These are phyloP conservation scores for Tringa solitaria DNA, from an alignment of 2,113 vertebrate genomes.

Conservation along the genomic window DNA sequence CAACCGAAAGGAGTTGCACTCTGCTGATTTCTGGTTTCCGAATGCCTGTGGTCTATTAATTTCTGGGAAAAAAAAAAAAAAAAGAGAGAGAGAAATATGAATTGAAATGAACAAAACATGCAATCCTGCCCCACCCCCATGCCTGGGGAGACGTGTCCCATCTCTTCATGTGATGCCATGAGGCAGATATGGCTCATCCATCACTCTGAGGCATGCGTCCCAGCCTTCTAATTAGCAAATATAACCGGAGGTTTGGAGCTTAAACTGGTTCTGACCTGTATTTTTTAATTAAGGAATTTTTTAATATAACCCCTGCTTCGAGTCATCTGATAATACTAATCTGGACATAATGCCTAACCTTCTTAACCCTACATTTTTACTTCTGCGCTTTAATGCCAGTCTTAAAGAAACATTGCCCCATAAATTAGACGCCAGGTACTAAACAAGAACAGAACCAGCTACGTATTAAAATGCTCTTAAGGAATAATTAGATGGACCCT, in stretches of 20 bases:
- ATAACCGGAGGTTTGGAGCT: conserved; percentile 20
- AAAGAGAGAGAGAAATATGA: background rate
- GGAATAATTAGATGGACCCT: background rate
- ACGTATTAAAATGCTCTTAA: background rate
- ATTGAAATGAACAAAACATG: background rate
- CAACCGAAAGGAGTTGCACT: background rate
- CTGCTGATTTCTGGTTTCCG: background rate
- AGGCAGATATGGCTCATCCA: conserved; percentile 47
- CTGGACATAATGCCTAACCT: background rate
- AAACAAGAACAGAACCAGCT: background rate
- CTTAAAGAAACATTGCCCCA: conserved; percentile 1
- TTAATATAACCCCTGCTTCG: conserved; percentile 37
- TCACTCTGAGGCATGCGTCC: conserved; percentile 13
- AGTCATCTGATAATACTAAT: conserved; percentile 52
- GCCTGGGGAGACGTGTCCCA: background rate
- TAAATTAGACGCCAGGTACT: background rate
- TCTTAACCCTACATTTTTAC: background rate
- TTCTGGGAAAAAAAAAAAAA: background rate
- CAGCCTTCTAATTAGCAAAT: conserved; percentile 53
- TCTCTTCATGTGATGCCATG: conserved; percentile 5
- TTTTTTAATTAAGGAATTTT: conserved; percentile 67
- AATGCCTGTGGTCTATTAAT: background rate
- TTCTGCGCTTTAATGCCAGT: background rate
- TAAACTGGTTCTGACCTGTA: conserved; percentile 31
- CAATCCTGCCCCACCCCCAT: background rate